Evolutionary conservation across 2,797 vertebrate genomes (phyloP), one percentile per base, ranked within the genome.

Genomic region (Xiphorhynchus erythropygius): DNA sequence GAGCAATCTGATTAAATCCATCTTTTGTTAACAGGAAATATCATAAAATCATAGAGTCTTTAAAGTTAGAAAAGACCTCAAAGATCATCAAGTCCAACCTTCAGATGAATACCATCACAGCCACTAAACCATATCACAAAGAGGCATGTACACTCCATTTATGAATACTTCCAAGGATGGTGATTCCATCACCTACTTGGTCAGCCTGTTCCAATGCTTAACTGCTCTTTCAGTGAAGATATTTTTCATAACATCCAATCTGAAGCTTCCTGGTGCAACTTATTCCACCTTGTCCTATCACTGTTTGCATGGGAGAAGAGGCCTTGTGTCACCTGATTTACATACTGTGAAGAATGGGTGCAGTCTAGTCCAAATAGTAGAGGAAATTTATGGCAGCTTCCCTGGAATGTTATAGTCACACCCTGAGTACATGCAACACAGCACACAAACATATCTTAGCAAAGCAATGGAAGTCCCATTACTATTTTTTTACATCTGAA

Each of bases 141-240:
- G 9, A 37, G 7, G 12, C 5, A 24, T 0, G 1, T 56, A 9
- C 1, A 2, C 10, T 64, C 37, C 10, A 21, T n/a, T 64, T 44
- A 5, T 28, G 8, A 64, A 37, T 7, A 24, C 7, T 44, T 44
- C 13, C 22, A 37, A 32, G 18, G 32, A 35, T 27, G 14, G 25
- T 42, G 35, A 35, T 14, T 42, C 22, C 8, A 49, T 32, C 57
- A 49, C 14, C 33, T 42, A 27, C 0, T 0, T 32, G 11, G 13
- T 4, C 23, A 87, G 11, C 6, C 25, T 49, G 18, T 35, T 42
- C 10, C 15, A 42, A 16, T 50, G 15, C 22, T 42, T 87, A n/a
- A 64, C 15, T 10, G 18, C 4, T 3, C 3, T 56, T 49, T 42
- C 18, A 35, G 10, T 13, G 42, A 49, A 49, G 8, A n/a, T 28